A percentile compares a stretch with the other conserved stretches of the same genome.
Conservation (phyloP, 2,797 vertebrate species). For the Pelodytes ibericus region DNA sequence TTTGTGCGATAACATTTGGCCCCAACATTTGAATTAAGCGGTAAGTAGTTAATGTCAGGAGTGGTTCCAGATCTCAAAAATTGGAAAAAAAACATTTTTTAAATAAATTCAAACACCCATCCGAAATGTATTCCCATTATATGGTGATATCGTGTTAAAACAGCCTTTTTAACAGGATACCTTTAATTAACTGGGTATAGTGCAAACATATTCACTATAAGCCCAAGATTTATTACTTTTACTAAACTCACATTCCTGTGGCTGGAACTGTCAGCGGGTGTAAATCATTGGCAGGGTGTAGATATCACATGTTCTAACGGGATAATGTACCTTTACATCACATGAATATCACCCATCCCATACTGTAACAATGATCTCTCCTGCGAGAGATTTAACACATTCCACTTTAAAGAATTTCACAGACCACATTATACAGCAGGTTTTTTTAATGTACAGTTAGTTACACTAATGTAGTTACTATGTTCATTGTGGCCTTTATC, state of each 20-base stretch:
- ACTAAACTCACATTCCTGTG: neutral
- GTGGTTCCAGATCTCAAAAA: too few relatives aligned
- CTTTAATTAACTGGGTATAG: too few relatives aligned
- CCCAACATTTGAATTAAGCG: too few relatives aligned
- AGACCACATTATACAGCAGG: neutral
- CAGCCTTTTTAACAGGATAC: too few relatives aligned
- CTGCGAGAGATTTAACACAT: neutral
- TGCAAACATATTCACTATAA: too few relatives aligned
- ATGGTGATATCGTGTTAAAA: too few relatives aligned
- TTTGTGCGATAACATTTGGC: too few relatives aligned
- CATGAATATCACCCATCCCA: slow-evolving; percentile 35
- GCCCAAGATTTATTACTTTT: neutral
- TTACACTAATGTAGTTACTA: neutral
- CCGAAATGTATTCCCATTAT: too few relatives aligned
- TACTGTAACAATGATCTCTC: neutral
- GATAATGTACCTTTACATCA: slow-evolving; percentile 49
- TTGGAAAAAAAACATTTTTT: too few relatives aligned
- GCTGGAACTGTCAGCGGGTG: neutral
- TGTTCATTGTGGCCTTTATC: neutral
- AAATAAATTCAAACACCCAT: too few relatives aligned
- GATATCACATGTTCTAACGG: slow-evolving; percentile 31
- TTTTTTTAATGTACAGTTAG: neutral
- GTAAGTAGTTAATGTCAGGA: too few relatives aligned
- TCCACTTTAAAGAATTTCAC: neutral
- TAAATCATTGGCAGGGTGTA: neutral